A percentile compares a stretch with the other conserved stretches of the same genome.
Evolutionary conservation across 2,113 vertebrate species (phyloP).

Genomic region (Athene cunicularia): DNA sequence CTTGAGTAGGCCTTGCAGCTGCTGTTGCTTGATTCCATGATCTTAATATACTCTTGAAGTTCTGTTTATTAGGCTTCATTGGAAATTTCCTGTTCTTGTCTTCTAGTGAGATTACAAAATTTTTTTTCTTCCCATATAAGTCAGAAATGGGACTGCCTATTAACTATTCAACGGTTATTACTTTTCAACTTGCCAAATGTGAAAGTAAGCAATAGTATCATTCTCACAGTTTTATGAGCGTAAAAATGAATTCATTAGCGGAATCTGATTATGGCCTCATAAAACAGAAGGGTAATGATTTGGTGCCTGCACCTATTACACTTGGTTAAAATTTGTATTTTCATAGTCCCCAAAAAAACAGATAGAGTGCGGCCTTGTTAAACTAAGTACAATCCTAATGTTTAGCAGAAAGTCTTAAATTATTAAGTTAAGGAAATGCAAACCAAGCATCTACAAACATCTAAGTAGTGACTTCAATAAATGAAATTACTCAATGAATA

Average conservation of each 20-base stretch:
- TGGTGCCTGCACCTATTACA: not conserved
- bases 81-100: not conserved
- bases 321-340: constrained; percentile 28
- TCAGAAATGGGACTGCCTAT: not conserved
- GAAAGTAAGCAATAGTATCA: constrained; percentile 11
- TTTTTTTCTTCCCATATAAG: not conserved
- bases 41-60: not conserved
- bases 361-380: not conserved
- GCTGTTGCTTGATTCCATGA: not conserved
- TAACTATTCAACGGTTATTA: not conserved
- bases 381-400: not conserved
- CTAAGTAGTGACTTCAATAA: not conserved
- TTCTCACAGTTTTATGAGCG: constrained; percentile 21
- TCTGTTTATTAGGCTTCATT: not conserved
- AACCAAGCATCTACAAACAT: not conserved
- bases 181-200: constrained; percentile 21
- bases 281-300: constrained; percentile 52
- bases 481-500: not conserved
- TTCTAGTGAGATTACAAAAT: not conserved
- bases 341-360: not conserved
- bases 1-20: not conserved
- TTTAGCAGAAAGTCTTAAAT: not conserved
- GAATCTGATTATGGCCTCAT: constrained; percentile 36
- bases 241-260: constrained; percentile 49
- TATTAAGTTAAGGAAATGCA: not conserved